These are phyloP conservation scores for Erythrolamprus reginae DNA, from an alignment of 2,113 vertebrate genomes.

Conservation along the genomic window DNA sequence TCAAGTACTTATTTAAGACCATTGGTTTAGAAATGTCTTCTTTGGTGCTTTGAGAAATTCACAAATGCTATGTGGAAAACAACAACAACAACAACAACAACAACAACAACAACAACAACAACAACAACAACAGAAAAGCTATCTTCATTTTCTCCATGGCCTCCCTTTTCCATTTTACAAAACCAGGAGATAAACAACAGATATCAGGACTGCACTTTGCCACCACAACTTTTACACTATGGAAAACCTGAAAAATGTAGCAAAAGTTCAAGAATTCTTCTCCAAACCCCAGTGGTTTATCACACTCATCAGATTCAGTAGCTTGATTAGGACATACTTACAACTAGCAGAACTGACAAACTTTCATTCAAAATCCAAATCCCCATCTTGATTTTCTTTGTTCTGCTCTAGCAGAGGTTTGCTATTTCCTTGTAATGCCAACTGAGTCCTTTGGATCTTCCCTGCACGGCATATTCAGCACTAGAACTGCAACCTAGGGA, in stretches of 20 bases:
- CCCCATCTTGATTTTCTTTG: conserved; percentile 50
- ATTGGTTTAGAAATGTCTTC: conserved; percentile 30
- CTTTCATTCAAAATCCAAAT: conserved; percentile 73
- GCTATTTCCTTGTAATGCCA: conserved; percentile 41
- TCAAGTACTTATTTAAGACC: background rate
- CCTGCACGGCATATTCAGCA: conserved; percentile 48
- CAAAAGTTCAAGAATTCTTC: conserved; percentile 4
- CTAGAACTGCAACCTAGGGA: conserved; percentile 62
- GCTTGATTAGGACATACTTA: conserved; percentile 66
- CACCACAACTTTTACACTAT: background rate
- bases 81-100: background rate
- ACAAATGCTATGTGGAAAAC: conserved; percentile 28
- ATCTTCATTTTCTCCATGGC: background rate
- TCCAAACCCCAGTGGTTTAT: conserved; percentile 59
- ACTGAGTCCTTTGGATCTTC: conserved; percentile 40
- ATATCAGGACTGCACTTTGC: conserved; percentile 9
- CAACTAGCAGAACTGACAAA: conserved; percentile 61
- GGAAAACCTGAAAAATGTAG: conserved; percentile 21
- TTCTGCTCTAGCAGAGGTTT: conserved; percentile 24
- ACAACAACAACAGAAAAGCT: conserved; percentile 3
- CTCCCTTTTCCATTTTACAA: conserved; percentile 27
- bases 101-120: background rate
- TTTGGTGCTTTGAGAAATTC: conserved; percentile 17
- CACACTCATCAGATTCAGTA: conserved; percentile 59
- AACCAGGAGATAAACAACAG: background rate